Base-by-base conservation (phyloP, 2,113 vertebrate genomes). In the Plecotus auritus region DNA sequence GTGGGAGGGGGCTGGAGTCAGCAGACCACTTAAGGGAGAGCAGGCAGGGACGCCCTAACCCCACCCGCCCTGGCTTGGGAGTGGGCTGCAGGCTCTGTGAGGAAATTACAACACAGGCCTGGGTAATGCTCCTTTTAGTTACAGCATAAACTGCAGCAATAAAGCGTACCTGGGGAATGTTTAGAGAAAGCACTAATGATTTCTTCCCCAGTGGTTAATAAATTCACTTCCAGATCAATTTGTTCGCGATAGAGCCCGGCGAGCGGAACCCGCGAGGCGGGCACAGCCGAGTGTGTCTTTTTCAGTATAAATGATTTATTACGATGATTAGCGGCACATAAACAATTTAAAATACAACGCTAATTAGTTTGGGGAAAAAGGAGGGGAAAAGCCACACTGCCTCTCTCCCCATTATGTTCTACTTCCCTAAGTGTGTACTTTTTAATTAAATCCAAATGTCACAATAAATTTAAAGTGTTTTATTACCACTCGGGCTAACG, bases 361-460 rank as follows among this genome's bases (percentile, higher is more conserved):
- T 98, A 98, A 99, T 99, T 98, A 99, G 98, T 98, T 99, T 98
- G 98, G 98, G 98, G 98, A 98, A 98, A 98, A 98, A 98, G 98
- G 96, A 98, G 96, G 98, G 98, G 97, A 97, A 98, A 98, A 98
- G 97, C 97, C 98, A 97, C 98, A 98, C 98, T 98, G 98, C 98
- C 97, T 97, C 98, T 98, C 97, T 97, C 95, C 97, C 96, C 97
- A 98, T 98, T 98, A 98, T 97, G 98, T 98, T 98, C 98, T 98
- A 98, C 98, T 99, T 98, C 98, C 98, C 98, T 98, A 98, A 98
- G 98, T 98, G 98, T 98, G 98, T 98, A 98, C 98, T 98, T 98
- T 99, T 99, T 98, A 99, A 99, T 99, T 99, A 98, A 99, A 99
- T 98, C 98, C 98, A 99, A 99, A 99, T 98, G 98, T 98, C 98